These are phyloP conservation scores for Aporophyla nigra DNA, from an alignment of 2,888 invertebrate genomes.

Conservation along the genomic window DNA sequence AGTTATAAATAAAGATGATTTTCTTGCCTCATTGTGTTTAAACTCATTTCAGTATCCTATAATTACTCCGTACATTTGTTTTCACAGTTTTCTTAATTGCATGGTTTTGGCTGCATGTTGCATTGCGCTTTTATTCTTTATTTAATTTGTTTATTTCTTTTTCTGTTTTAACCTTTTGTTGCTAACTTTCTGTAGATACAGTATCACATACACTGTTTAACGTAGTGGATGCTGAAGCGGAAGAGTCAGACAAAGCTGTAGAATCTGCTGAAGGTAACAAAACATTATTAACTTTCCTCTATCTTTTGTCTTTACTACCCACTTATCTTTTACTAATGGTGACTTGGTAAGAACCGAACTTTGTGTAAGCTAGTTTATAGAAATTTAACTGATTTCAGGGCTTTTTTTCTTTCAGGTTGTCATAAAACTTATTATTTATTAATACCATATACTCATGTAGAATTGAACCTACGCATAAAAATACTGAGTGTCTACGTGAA, in stretches of 20 bases:
- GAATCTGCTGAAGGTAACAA: conserved; percentile 72
- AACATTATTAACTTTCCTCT: conserved; percentile 31
- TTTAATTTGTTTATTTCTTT: conserved; percentile 36
- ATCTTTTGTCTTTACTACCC: conserved; percentile 31
- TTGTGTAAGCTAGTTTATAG: conserved; percentile 9
- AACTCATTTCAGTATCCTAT: conserved; percentile 45
- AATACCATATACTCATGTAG: not conserved
- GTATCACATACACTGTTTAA: conserved; percentile 74
- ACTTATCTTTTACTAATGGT: conserved; percentile 48
- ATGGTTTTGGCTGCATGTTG: conserved; percentile 70
- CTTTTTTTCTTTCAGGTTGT: conserved; percentile 31
- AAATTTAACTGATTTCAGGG: not conserved
- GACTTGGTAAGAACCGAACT: conserved; percentile 24
- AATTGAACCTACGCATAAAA: not conserved
- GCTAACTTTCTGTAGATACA: conserved; percentile 78
- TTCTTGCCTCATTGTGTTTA: conserved; percentile 42
- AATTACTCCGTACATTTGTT: conserved; percentile 34
- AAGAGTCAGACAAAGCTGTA: conserved; percentile 63
- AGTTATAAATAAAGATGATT: conserved; percentile 46
- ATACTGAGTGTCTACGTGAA: not conserved
- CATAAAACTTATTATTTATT: not conserved
- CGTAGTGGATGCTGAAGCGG: conserved; percentile 62
- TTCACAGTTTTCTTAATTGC: conserved; percentile 28
- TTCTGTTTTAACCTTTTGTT: conserved; percentile 38
- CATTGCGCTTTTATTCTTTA: conserved; percentile 28